Base-by-base conservation (phyloP, 2,888 invertebrate species). In the Margaritifera margaritifera region DNA sequence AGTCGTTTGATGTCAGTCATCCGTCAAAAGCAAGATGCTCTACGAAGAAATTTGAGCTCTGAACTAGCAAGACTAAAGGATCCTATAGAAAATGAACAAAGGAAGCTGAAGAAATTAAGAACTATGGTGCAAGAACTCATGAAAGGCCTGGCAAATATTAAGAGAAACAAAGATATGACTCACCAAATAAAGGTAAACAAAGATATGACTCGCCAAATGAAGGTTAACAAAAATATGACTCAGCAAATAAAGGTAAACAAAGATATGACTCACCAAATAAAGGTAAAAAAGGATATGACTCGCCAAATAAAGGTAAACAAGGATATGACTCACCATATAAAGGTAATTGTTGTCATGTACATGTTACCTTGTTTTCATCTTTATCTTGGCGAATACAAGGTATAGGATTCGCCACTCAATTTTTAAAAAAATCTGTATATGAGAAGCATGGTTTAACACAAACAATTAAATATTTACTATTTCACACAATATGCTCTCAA, bases 101-200 rank as follows among this genome's bases (percentile, higher is more conserved):
- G 71, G 51, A 71, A 66, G 64, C 77, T 78, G 54, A 69, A 59
- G 53, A 60, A 68, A 15, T 50, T 76, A 19, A 73, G 76, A 53
- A 68, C 73, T 27, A 68, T 66, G 18, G 66, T 78, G 25, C 72
- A 76, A 15, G 74, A 79, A 56, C 66, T 75, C 55, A 70, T 78
- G 66, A 79, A 72, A 55, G 75, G 77, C 57, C 73, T 81, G 6
- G 70, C 75, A 20, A 42, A 68, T 24, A 72, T 81, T 24, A 71
- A 77, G 20, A 69, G 68, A 54, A 71, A 69, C n/a, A 72, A 69
- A 63, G 71, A 80, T 64, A 57, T 72, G 18, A 70, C 72, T 57
- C 63, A 75, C 2, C 65, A 71, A 61, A 76, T 80, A 27, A 76
- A 77, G 74, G 80, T 80, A 61, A 61, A 42, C 42, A 42, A 42